phyloP scores from a whole-genome alignment of 2,888 invertebrate species.

The Eupithecia dodoneata region DNA sequence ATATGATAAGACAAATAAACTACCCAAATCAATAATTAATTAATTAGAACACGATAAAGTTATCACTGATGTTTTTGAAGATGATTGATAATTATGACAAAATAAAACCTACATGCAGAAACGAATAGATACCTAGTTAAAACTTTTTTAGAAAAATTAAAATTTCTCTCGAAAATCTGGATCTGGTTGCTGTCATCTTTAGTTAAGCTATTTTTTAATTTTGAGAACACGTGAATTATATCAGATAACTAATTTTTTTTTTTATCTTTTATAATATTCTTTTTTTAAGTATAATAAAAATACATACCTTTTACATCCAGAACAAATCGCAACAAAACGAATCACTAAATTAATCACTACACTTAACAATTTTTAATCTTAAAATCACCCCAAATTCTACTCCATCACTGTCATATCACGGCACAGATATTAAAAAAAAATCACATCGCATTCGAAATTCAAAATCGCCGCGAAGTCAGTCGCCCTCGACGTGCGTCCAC shows the following conservation, averaged over 20 bases:
- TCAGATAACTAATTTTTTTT: not conserved
- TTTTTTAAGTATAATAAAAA: conserved; percentile 1
- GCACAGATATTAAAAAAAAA: conserved; percentile 32
- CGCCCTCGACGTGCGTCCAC: conserved; percentile 33
- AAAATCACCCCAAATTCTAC: conserved; percentile 17
- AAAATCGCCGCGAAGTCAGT: conserved; percentile 38
- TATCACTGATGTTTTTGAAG: too few species aligned
- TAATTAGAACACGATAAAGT: too few species aligned
- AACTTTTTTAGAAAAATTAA: not conserved
- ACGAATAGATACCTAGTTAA: too few species aligned
- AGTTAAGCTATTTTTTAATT: not conserved
- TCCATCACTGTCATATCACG: conserved; percentile 29
- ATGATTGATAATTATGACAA: too few species aligned
- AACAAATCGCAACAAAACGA: conserved; percentile 31
- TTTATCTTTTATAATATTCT: not conserved
- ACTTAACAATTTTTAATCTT: conserved; percentile 10
- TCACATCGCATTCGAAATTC: conserved; percentile 45
- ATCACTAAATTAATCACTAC: conserved; percentile 29
- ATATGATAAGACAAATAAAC: too few species aligned
- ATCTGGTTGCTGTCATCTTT: not conserved
- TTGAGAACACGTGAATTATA: not conserved
- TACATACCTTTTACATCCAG: conserved; percentile 30
- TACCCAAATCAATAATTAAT: too few species aligned
- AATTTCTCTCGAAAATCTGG: too few species aligned
- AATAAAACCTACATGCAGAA: too few species aligned